phyloP scores from a whole-genome alignment of 2,888 invertebrate species.

The Tetheella fluctuosa region DNA sequence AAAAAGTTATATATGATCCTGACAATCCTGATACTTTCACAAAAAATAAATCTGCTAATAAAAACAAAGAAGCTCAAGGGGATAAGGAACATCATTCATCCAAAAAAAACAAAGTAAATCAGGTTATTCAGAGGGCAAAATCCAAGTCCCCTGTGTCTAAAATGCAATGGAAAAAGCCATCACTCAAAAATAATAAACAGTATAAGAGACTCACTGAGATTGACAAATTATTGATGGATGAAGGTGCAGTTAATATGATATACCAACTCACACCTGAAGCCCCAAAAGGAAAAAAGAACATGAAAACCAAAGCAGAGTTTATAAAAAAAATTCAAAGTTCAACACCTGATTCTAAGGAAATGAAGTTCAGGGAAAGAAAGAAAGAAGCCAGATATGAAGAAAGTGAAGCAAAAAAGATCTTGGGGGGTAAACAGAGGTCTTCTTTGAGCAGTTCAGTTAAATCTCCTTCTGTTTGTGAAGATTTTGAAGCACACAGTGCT shows the following conservation, averaged over 20 bases:
- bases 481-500: constrained; percentile 85
- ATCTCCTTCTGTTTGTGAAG: constrained; percentile 85
- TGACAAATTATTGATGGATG: constrained; percentile 91
- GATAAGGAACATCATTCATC: constrained; percentile 53
- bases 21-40: constrained; percentile 84
- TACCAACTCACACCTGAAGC: constrained; percentile 88
- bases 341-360: constrained; percentile 71
- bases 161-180: constrained; percentile 76
- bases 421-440: constrained; percentile 64
- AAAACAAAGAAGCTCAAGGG: constrained; percentile 53
- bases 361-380: constrained; percentile 82
- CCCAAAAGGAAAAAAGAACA: constrained; percentile 76
- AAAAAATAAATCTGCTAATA: constrained; percentile 60
- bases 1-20: constrained; percentile 90
- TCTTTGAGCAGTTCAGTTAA: constrained; percentile 72
- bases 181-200: constrained; percentile 74
- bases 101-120: constrained; percentile 65
- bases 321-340: constrained; percentile 85
- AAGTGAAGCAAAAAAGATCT: constrained; percentile 65
- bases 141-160: constrained; percentile 69
- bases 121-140: constrained; percentile 47
- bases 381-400: constrained; percentile 69
- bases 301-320: constrained; percentile 83
- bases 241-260: constrained; percentile 94
- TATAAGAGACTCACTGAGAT: constrained; percentile 87